Percentiles rank a stretch among this genome's conserved stretches.
phyloP scores from a whole-genome alignment of 2,888 invertebrate species.

The Diarsia dahlii region DNA sequence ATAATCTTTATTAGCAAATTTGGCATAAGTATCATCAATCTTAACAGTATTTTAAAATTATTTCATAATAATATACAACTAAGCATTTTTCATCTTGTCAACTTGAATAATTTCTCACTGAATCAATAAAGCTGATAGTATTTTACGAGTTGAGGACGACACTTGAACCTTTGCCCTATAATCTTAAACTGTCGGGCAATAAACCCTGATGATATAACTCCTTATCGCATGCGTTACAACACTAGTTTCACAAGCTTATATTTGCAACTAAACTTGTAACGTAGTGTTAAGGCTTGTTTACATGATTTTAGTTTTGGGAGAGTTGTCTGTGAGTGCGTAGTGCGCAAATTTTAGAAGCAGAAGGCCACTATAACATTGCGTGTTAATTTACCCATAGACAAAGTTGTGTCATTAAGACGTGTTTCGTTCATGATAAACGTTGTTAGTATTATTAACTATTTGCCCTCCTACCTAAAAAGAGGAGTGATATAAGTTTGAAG shows the following conservation, averaged over 20 bases:
- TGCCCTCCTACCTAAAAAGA: no score
- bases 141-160: slow-evolving; percentile 20
- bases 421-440: no score
- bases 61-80: neutral
- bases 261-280: slow-evolving; percentile 25
- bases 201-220: slow-evolving; percentile 28
- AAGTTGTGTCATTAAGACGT: neutral
- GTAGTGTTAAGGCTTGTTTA: neutral
- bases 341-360: no score
- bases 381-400: neutral
- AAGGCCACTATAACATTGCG: neutral
- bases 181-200: slow-evolving; percentile 18
- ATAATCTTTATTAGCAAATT: neutral
- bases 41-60: neutral
- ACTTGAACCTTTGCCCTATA: slow-evolving; percentile 31
- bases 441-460: no score
- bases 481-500: no score
- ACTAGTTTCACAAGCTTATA: slow-evolving; percentile 26
- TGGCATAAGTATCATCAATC: neutral
- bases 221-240: slow-evolving; percentile 29
- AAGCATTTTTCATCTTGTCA: neutral
- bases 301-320: neutral
- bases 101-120: slow-evolving; percentile 1
- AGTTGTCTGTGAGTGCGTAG: neutral
- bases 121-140: slow-evolving; percentile 29